A percentile compares a stretch with the other conserved stretches of the same genome.
Conservation (phyloP, 2,888 invertebrate species). For the Salpingus planirostris region DNA sequence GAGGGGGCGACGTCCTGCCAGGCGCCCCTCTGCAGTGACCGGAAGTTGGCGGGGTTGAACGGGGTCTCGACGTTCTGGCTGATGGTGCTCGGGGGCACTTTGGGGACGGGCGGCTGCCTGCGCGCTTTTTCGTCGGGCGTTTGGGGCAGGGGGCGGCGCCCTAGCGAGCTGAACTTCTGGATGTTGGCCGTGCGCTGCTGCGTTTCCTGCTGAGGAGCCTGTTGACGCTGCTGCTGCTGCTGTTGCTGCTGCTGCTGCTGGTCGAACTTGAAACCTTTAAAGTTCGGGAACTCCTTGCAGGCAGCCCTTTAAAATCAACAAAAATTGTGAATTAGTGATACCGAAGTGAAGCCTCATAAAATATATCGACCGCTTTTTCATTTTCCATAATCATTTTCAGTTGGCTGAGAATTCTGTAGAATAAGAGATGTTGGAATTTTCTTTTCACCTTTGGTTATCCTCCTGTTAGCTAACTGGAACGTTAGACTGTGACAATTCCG, state of each 20-base stretch:
- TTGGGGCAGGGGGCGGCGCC: conserved; percentile 40
- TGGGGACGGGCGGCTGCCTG: conserved; percentile 37
- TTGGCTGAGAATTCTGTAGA: too few relatives aligned
- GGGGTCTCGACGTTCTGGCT: conserved; percentile 36
- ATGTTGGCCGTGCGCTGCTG: conserved; percentile 39
- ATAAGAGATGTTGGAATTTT: too few relatives aligned
- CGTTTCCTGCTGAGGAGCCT: conserved; percentile 15
- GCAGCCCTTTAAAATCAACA: conserved; percentile 36
- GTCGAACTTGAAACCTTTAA: conserved; percentile 44
- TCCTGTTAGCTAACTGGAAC: too few relatives aligned
- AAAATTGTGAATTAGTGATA: too few relatives aligned
- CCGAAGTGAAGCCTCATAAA: too few relatives aligned
- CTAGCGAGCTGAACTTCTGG: conserved; percentile 40
- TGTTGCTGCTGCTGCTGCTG: conserved; percentile 47
- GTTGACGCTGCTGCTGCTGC: conserved; percentile 28
- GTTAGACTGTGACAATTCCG: too few relatives aligned
- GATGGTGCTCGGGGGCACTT: conserved; percentile 36
- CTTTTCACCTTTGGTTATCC: too few relatives aligned
- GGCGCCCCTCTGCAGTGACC: conserved; percentile 43
- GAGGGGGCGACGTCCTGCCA: conserved; percentile 32
- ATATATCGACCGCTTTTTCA: too few relatives aligned
- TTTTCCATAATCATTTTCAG: too few relatives aligned
- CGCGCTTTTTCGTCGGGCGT: conserved; percentile 40
- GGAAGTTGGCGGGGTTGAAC: conserved; percentile 46
- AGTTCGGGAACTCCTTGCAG: conserved; percentile 46